phyloP scores from a whole-genome alignment of 2,797 vertebrate species.

The Sarcophilus harrisii region DNA sequence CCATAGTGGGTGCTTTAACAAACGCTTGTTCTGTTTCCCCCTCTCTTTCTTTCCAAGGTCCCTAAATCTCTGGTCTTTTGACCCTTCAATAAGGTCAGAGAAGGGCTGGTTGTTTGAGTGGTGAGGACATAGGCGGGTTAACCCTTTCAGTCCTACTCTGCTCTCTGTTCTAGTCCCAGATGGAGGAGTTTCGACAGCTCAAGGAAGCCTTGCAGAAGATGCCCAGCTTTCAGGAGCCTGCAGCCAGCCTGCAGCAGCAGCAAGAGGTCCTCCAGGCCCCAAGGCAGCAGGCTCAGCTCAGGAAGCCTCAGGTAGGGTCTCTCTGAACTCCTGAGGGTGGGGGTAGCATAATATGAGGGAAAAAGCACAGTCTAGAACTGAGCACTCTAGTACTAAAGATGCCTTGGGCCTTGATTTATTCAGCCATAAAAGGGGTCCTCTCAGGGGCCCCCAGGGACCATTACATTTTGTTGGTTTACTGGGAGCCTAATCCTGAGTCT shows the following conservation, averaged over 20 bases:
- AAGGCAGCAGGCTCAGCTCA: conserved; percentile 51
- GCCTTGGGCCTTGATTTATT: not conserved
- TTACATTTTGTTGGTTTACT: not conserved
- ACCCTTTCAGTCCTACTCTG: not conserved
- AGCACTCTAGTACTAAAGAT: not conserved
- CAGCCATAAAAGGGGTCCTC: not conserved
- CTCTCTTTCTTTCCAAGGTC: too few species aligned
- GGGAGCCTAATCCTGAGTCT: not conserved
- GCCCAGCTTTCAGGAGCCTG: conserved; percentile 82
- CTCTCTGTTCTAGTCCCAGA: conserved; percentile 78
- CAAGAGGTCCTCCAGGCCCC: not conserved
- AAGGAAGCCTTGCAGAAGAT: conserved; percentile 84
- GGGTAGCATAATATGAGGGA: not conserved
- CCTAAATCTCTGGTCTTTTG: not conserved
- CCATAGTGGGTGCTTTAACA: not conserved
- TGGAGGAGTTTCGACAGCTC: conserved; percentile 85
- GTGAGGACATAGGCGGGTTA: not conserved
- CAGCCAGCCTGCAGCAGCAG: not conserved
- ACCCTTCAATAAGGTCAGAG: too few species aligned
- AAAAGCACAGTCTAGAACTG: not conserved
- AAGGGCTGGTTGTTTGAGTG: not conserved
- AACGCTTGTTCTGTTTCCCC: not conserved
- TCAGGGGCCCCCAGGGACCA: too few species aligned
- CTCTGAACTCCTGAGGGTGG: not conserved
- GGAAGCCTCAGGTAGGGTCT: conserved; percentile 72